These are phyloP conservation scores for Phylloscopus trochilus DNA, from an alignment of 2,113 vertebrate genomes.

Conservation along the genomic window DNA sequence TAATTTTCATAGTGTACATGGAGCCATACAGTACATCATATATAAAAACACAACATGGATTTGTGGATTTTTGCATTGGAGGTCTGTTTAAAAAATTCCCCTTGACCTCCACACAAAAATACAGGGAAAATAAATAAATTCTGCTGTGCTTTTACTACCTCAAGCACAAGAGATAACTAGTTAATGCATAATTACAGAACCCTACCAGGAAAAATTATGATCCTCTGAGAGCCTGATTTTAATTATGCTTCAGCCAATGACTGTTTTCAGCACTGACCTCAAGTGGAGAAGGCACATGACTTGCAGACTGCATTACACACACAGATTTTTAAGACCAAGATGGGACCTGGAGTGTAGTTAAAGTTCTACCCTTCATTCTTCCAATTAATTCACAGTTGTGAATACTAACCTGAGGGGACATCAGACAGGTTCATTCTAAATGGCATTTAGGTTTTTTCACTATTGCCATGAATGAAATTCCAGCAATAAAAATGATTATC, in stretches of 20 bases:
- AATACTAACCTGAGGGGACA: neutral
- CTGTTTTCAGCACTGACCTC: neutral
- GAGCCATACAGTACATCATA: neutral
- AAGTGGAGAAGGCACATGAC: neutral
- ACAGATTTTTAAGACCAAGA: neutral
- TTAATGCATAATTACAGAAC: slow-evolving; percentile 23
- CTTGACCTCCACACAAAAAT: neutral
- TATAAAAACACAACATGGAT: neutral
- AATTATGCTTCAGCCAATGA: slow-evolving; percentile 6
- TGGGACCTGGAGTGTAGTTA: neutral
- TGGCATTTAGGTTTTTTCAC: neutral
- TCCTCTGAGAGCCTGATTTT: neutral
- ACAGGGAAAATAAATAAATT: neutral
- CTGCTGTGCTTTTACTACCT: neutral
- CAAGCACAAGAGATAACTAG: neutral
- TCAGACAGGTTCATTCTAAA: neutral
- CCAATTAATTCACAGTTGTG: neutral
- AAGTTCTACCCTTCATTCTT: neutral
- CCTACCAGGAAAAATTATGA: neutral
- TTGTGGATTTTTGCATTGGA: slow-evolving; percentile 3
- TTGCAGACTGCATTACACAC: neutral
- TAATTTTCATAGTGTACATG: neutral
- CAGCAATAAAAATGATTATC: slow-evolving; percentile 1
- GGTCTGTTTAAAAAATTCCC: neutral
- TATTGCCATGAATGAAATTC: neutral